Evolutionary conservation across 2,113 vertebrate species (phyloP), one percentile per base, ranked within the genome.

Genomic region (Ursus arctos): DNA sequence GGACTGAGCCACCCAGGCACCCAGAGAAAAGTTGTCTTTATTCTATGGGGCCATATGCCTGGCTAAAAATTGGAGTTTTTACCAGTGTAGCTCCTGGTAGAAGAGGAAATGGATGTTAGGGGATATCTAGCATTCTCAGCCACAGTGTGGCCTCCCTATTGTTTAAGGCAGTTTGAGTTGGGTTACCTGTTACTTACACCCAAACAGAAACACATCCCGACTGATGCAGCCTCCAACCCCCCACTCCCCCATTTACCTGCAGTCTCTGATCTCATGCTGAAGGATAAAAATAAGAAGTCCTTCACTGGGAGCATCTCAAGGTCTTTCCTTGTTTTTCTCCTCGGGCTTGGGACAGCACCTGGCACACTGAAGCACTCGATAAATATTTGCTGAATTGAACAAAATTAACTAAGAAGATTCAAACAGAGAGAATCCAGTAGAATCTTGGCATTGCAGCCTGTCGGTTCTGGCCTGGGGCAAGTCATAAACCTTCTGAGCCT

Each of bases 311-410:
- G 2, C 22, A 18, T 88, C 92, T 81, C 79, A 84, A 93, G 57
- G 53, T 94, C 72, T 76, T 59, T 22, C 61, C 8, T 79, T 59
- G 36, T 76, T 86, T 95, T 79, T 76, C 43, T 95, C 61, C 47
- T 43, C 55, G 40, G 71, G 7, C 55, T 76, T 94, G 21, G 31
- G 61, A 83, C 31, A 80, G 24, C 51, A 31, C 28, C 86, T 71
- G 85, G 85, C 63, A 96, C 88, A 49, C 4, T 28, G 51, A 86
- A 21, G 24, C 63, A 36, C 40, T 96, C 59, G n/a, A 43, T 77
- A 93, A 93, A 79, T 89, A 95, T 97, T 96, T 90, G n/a, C 76
- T 88, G 61, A 95, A 49, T 59, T 71, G 31, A 71, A 77, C 57
- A 96, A 92, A 97, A 94, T 90, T 87, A 86, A 81, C 83, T 49